phyloP scores from a whole-genome alignment of 2,113 vertebrate genomes.

The Strix aluco region DNA sequence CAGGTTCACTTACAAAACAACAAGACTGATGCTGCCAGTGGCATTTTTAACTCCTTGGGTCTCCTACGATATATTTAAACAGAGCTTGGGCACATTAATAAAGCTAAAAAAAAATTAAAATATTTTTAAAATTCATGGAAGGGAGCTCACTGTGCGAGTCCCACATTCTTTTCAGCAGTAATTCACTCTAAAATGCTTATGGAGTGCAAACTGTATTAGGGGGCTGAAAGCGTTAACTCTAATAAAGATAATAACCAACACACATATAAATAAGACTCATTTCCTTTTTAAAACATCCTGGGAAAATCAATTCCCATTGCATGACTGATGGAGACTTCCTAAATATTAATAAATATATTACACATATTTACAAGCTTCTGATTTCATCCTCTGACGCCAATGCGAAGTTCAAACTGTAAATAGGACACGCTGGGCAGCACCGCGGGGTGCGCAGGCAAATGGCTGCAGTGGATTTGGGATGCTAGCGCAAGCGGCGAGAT shows the following conservation, averaged over 20 bases:
- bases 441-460: not conserved
- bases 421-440: not conserved
- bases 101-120: conserved; percentile 53
- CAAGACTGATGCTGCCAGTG: not conserved
- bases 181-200: conserved; percentile 15
- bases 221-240: conserved; percentile 51
- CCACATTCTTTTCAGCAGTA: not conserved
- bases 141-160: conserved; percentile 19
- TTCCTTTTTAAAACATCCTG: conserved; percentile 56
- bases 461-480: not conserved
- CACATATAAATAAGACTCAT: conserved; percentile 60
- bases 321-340: conserved; percentile 52
- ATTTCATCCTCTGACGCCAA: not conserved
- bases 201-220: not conserved
- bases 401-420: not conserved
- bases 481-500: not conserved
- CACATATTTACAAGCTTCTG: conserved; percentile 74
- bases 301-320: conserved; percentile 43
- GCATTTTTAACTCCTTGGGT: conserved; percentile 13
- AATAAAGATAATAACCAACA: conserved; percentile 45
- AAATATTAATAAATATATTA: conserved; percentile 76
- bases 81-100: conserved; percentile 34
- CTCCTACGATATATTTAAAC: not conserved
- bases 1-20: not conserved
- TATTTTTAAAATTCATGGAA: not conserved